phyloP scores from a whole-genome alignment of 1,140 invertebrate species.

The Lepidurus arcticus region DNA sequence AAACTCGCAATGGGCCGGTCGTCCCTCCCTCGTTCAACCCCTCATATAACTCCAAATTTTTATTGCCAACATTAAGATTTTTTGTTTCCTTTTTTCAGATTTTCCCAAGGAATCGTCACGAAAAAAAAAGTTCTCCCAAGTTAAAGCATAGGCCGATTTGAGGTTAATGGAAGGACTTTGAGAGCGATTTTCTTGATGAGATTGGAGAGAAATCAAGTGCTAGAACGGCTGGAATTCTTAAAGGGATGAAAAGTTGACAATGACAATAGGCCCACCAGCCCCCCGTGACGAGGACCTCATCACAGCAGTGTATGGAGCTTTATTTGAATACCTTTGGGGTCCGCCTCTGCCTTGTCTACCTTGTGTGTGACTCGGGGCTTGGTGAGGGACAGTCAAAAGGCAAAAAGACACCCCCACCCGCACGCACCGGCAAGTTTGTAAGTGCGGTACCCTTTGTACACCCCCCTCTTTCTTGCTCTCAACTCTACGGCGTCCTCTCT shows the following conservation, averaged over 20 bases:
- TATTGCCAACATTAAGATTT: constrained; percentile 5
- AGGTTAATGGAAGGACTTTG: not conserved
- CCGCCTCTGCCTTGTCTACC: constrained; percentile 17
- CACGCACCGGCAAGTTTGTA: constrained; percentile 11
- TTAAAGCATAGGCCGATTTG: not conserved
- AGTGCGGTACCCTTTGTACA: constrained; percentile 14
- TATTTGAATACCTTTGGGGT: constrained; percentile 15
- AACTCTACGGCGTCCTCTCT: not conserved
- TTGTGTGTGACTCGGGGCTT: not conserved
- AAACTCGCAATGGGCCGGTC: not conserved
- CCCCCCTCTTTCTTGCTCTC: not conserved
- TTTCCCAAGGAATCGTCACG: not conserved
- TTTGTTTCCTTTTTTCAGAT: constrained; percentile 1
- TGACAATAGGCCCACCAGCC: constrained; percentile 13
- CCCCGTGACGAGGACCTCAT: constrained; percentile 16
- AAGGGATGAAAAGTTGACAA: constrained; percentile 20
- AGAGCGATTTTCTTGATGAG: not conserved
- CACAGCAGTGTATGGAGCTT: not conserved
- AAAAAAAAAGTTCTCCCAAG: not conserved
- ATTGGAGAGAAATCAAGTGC: constrained; percentile 4
- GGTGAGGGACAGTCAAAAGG: not conserved
- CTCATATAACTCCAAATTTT: constrained; percentile 16
- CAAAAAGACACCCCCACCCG: constrained; percentile 12
- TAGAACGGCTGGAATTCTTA: not conserved
- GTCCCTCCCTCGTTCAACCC: not conserved